These are phyloP conservation scores for Micronycteris hirsuta DNA, from an alignment of 2,113 vertebrate species.

Conservation along the genomic window DNA sequence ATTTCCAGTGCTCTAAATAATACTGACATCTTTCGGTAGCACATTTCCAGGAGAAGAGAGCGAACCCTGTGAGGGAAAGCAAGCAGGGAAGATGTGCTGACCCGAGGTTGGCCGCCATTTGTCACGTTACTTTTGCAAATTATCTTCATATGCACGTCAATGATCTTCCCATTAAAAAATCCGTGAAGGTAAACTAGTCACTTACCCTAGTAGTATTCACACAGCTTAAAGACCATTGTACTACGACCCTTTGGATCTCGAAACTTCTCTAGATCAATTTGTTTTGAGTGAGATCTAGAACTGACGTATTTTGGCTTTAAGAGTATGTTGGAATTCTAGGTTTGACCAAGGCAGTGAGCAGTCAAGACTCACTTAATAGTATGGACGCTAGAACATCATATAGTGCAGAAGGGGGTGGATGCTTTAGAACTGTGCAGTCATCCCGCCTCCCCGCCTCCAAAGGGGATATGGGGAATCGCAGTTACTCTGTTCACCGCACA, in stretches of 20 bases:
- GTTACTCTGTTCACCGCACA: not conserved
- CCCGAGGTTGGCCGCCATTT: accelerated
- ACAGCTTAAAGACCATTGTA: not conserved
- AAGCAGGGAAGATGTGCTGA: not conserved
- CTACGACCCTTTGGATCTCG: not conserved
- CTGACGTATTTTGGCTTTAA: not conserved
- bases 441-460: not conserved
- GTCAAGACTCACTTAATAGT: accelerated
- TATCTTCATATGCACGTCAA: not conserved
- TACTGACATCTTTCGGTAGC: not conserved
- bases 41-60: not conserved
- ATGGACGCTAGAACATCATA: accelerated
- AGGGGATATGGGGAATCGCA: not conserved
- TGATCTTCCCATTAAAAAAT: not conserved
- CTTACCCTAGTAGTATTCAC: not conserved
- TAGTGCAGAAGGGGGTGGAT: accelerated
- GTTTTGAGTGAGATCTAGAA: not conserved
- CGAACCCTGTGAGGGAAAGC: not conserved
- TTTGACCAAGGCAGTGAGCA: not conserved
- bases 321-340: not conserved
- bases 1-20: not conserved
- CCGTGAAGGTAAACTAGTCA: not conserved
- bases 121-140: not conserved
- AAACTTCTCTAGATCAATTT: not conserved
- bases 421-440: not conserved